Conservation (phyloP, 2,797 vertebrate genomes). For the Poeciliopsis infans region DNA sequence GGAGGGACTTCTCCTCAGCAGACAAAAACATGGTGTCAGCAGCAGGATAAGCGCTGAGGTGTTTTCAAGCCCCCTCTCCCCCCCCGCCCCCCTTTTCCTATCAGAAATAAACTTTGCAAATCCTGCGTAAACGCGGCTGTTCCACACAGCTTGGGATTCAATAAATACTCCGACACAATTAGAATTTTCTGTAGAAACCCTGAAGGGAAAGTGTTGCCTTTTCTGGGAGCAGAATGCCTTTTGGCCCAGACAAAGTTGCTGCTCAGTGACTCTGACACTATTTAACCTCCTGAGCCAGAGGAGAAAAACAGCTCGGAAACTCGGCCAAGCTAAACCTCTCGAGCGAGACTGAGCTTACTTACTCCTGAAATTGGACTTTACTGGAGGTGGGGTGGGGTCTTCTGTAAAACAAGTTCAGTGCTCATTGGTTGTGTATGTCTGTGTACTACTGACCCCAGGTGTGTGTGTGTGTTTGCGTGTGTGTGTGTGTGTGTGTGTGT, state of each 20-base stretch:
- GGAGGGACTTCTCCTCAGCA: constrained; percentile 69
- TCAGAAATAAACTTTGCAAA: constrained; percentile 57
- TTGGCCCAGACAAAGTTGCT: constrained; percentile 59
- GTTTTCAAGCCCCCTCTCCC: constrained; percentile 46
- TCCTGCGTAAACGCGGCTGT: constrained; percentile 44
- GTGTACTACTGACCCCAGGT: constrained; percentile 65
- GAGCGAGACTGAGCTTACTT: constrained; percentile 51
- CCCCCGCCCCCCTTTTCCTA: not conserved
- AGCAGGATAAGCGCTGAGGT: constrained; percentile 52
- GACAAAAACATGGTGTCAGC: constrained; percentile 73
- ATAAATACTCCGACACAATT: constrained; percentile 56
- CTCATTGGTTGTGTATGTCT: constrained; percentile 61
- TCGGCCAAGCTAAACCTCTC: constrained; percentile 68
- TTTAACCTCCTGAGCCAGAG: constrained; percentile 70
- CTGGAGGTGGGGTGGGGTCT: constrained; percentile 62
- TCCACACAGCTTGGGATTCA: constrained; percentile 39
- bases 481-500: constrained; percentile 41
- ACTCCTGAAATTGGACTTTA: constrained; percentile 71
- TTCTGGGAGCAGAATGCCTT: constrained; percentile 61
- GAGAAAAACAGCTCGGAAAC: constrained; percentile 58
- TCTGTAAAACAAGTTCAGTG: constrained; percentile 35
- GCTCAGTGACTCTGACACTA: constrained; percentile 64
- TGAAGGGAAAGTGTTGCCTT: constrained; percentile 49
- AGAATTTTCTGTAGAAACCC: constrained; percentile 42
- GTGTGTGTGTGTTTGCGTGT: constrained; percentile 51